These are phyloP conservation scores for Neosilurus mollespiculum DNA, from an alignment of 2,797 vertebrate species.

Conservation along the genomic window DNA sequence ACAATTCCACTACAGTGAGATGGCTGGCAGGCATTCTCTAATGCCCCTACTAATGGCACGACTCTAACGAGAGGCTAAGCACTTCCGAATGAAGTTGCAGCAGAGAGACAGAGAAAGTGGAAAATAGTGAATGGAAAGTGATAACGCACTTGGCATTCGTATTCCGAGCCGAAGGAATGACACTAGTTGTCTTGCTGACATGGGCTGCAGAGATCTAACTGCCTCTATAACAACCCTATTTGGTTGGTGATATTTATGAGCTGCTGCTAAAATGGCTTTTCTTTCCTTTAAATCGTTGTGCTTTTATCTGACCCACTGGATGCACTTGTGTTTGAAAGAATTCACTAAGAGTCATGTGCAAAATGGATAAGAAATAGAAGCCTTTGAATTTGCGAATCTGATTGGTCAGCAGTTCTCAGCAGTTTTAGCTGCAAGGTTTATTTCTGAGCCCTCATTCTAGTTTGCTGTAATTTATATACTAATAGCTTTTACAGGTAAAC, in stretches of 20 bases:
- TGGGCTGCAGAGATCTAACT: slow-evolving; percentile 54
- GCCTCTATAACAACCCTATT: slow-evolving; percentile 57
- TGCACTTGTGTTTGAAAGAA: background rate
- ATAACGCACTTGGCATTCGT: slow-evolving; percentile 38
- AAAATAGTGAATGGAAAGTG: slow-evolving; percentile 26
- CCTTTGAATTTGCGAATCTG: background rate
- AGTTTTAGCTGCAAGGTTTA: background rate
- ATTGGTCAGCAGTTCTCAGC: background rate
- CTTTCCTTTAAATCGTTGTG: slow-evolving; percentile 7
- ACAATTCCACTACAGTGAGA: slow-evolving; percentile 49
- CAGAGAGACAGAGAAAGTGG: background rate
- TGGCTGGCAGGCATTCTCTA: slow-evolving; percentile 55
- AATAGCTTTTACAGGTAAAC: background rate
- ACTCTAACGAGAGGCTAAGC: slow-evolving; percentile 59
- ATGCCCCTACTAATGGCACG: slow-evolving; percentile 57
- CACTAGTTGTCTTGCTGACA: slow-evolving; percentile 53
- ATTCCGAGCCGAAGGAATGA: slow-evolving; percentile 43
- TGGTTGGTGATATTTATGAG: slow-evolving; percentile 54
- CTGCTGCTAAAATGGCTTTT: slow-evolving; percentile 33
- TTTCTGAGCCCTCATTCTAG: background rate
- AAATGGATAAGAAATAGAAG: background rate
- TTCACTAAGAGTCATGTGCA: too few species aligned
- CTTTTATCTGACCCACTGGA: slow-evolving; percentile 1
- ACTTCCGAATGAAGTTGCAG: slow-evolving; percentile 52
- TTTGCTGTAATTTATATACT: background rate